Conservation (phyloP, 1,140 invertebrate species). For the Drosophila ambigua region DNA sequence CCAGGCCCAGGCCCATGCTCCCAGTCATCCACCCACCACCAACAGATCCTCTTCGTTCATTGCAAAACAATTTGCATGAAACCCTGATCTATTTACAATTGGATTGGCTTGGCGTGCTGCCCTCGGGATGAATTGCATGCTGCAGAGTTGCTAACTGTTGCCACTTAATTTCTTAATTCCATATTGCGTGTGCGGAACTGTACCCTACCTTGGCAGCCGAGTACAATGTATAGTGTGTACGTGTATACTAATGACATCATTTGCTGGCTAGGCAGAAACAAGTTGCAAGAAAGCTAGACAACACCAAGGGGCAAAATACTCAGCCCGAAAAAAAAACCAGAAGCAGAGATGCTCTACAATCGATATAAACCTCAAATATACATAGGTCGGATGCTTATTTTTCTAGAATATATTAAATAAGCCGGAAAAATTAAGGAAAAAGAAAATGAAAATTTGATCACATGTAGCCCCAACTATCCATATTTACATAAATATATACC, state of each 20-base stretch:
- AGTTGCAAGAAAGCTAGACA: constrained; percentile 16
- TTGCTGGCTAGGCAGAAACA: constrained; percentile 43
- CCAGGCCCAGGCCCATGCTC: too few relatives aligned
- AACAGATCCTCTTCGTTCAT: constrained; percentile 26
- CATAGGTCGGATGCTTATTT: too few relatives aligned
- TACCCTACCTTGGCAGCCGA: too few relatives aligned
- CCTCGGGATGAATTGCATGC: constrained; percentile 65
- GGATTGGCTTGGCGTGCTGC: constrained; percentile 67
- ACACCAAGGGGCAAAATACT: constrained; percentile 2
- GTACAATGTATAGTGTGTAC: constrained; percentile 36
- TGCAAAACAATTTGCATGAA: constrained; percentile 54
- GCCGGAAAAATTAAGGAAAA: not conserved
- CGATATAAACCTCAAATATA: not conserved
- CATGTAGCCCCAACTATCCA: too few relatives aligned
- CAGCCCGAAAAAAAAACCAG: constrained; percentile 8
- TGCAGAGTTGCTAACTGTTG: constrained; percentile 70
- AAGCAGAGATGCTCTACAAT: constrained; percentile 26
- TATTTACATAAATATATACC: too few relatives aligned
- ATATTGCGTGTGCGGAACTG: constrained; percentile 49
- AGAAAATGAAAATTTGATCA: too few relatives aligned
- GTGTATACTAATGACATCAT: constrained; percentile 72
- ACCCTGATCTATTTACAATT: constrained; percentile 71
- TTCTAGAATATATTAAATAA: too few relatives aligned
- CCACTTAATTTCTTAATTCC: constrained; percentile 76
- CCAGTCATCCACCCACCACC: constrained; percentile 27